phyloP scores from a whole-genome alignment of 2,797 vertebrate species.

The Sebastes taczanowskii region DNA sequence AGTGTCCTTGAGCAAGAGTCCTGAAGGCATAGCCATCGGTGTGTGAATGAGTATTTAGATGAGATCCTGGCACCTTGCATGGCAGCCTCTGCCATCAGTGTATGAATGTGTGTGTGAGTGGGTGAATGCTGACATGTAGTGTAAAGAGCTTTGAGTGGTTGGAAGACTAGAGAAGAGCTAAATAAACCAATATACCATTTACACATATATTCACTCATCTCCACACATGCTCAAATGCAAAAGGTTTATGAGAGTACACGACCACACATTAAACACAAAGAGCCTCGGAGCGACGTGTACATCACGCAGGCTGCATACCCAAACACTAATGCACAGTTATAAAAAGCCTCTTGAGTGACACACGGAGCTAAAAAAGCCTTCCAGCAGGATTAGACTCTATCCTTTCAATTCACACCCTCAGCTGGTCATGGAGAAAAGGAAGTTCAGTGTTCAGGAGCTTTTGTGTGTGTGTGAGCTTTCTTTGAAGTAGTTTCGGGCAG shows the following conservation, averaged over 20 bases:
- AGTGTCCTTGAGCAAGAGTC: too few relatives aligned
- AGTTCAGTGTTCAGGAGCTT: conserved; percentile 33
- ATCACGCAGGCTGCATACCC: conserved; percentile 18
- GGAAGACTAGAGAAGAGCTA: too few relatives aligned
- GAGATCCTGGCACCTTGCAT: not conserved
- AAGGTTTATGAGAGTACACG: conserved; percentile 31
- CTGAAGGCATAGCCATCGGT: too few relatives aligned
- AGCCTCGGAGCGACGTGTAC: conserved; percentile 5
- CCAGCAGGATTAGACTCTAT: conserved; percentile 38
- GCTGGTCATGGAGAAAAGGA: conserved; percentile 45
- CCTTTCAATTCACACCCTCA: conserved; percentile 51
- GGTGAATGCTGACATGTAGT: not conserved
- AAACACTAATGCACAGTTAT: conserved; percentile 18
- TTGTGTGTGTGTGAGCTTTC: conserved; percentile 35
- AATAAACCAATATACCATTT: too few relatives aligned
- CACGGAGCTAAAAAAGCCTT: conserved; percentile 24
- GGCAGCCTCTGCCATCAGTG: not conserved
- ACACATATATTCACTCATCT: not conserved
- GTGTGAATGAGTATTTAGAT: too few relatives aligned
- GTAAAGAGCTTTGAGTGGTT: too few relatives aligned
- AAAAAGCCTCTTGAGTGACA: conserved; percentile 48
- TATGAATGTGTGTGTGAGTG: too few relatives aligned
- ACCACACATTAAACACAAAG: conserved; percentile 45
- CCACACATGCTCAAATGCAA: conserved; percentile 4
- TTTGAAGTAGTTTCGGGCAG: conserved; percentile 70